These are phyloP conservation scores for Chelidonichthys spinosus DNA, from an alignment of 2,797 vertebrate species.

Conservation along the genomic window DNA sequence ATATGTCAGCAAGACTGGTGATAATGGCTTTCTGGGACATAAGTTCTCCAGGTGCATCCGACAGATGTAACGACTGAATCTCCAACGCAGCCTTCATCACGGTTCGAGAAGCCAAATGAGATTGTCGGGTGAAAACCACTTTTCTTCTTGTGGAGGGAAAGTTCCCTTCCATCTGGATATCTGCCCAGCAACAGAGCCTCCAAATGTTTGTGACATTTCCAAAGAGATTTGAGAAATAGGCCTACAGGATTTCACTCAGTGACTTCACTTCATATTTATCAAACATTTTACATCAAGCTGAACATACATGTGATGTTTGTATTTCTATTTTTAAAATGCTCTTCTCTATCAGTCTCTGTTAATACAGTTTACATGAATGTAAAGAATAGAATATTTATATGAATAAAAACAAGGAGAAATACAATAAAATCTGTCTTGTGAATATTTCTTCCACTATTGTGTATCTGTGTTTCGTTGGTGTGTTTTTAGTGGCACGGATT, in stretches of 20 bases:
- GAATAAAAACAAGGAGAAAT: background rate
- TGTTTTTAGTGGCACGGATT: background rate
- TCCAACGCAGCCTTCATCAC: background rate
- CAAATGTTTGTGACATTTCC: background rate
- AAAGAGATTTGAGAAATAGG: background rate
- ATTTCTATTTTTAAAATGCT: background rate
- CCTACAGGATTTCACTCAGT: background rate
- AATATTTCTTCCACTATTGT: background rate
- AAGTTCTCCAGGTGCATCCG: constrained; percentile 5
- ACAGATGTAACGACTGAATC: constrained; percentile 5
- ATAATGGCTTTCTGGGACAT: constrained; percentile 1
- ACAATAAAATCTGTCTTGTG: background rate
- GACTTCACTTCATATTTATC: background rate
- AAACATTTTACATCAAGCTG: background rate
- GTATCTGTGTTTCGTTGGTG: background rate
- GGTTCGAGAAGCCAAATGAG: background rate
- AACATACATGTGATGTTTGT: background rate
- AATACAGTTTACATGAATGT: background rate
- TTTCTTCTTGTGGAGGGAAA: background rate
- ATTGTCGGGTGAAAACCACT: background rate
- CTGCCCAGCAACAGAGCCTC: background rate
- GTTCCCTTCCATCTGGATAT: background rate
- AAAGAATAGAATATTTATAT: background rate
- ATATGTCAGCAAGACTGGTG: background rate
- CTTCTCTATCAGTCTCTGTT: background rate